Conservation (phyloP, 1,140 invertebrate species). For the Drosophila truncata region DNA sequence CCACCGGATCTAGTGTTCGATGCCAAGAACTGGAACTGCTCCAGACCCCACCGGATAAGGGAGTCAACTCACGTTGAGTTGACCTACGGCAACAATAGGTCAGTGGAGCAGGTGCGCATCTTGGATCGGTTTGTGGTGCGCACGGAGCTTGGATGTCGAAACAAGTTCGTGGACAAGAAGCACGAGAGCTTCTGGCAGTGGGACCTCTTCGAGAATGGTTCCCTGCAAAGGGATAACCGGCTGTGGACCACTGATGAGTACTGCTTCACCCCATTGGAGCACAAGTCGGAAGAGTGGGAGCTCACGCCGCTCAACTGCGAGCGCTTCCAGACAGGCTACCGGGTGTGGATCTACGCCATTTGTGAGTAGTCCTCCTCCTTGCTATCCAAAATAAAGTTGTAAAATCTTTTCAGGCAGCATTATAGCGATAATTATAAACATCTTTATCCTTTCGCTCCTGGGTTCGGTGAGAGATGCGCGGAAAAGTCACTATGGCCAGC, state of each 20-base stretch:
- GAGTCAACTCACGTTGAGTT: conserved; percentile 59
- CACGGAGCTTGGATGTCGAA: conserved; percentile 66
- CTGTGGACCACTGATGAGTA: conserved; percentile 77
- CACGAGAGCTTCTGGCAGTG: conserved; percentile 73
- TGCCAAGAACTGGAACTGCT: conserved; percentile 51
- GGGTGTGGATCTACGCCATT: conserved; percentile 81
- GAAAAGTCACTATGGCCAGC: conserved; percentile 72
- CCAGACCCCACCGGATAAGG: conserved; percentile 8
- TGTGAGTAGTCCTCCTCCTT: conserved; percentile 37
- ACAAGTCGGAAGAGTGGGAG: conserved; percentile 65
- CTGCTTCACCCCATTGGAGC: conserved; percentile 73
- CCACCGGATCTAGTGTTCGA: conserved; percentile 52
- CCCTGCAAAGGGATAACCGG: conserved; percentile 43
- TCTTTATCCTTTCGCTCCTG: conserved; percentile 65
- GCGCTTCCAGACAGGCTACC: conserved; percentile 72
- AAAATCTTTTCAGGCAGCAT: conserved; percentile 53
- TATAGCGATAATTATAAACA: conserved; percentile 74
- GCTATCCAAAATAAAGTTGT: neutral
- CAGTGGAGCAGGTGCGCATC: conserved; percentile 60
- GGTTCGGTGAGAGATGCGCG: conserved; percentile 64
- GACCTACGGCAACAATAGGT: conserved; percentile 37
- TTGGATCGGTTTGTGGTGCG: conserved; percentile 64
- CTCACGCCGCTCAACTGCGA: conserved; percentile 74
- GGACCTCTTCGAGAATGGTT: conserved; percentile 65
- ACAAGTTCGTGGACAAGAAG: conserved; percentile 69